phyloP scores from a whole-genome alignment of 2,113 vertebrate species.

The Calyptommatus sinebrachiatus region DNA sequence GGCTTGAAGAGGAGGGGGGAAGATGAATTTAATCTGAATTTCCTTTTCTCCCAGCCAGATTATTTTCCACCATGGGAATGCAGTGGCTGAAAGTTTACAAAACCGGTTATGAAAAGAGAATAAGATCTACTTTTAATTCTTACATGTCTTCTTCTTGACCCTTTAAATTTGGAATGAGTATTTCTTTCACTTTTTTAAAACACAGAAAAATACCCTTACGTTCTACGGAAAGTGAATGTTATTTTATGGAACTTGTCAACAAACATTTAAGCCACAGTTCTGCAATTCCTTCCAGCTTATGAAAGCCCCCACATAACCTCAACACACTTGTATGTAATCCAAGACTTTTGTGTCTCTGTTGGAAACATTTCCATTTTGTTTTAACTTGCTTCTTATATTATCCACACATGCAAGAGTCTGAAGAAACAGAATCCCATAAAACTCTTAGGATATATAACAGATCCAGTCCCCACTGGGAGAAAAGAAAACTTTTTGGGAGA shows the following conservation, averaged over 20 bases:
- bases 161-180: background rate
- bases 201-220: background rate
- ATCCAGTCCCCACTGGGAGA: no score
- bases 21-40: no score
- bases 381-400: background rate
- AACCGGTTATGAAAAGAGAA: background rate
- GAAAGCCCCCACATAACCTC: background rate
- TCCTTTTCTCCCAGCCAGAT: no score
- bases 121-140: background rate
- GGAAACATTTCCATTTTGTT: background rate
- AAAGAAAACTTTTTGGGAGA: no score
- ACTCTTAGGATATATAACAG: background rate
- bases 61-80: no score
- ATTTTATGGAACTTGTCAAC: background rate
- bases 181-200: background rate
- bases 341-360: background rate
- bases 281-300: no score
- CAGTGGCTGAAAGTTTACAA: background rate
- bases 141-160: background rate
- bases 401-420: background rate
- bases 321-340: background rate
- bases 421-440: background rate
- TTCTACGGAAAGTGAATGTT: background rate
- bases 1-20: no score
- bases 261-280: background rate